phyloP scores from a whole-genome alignment of 2,797 vertebrate genomes.

The Sparus aurata region DNA sequence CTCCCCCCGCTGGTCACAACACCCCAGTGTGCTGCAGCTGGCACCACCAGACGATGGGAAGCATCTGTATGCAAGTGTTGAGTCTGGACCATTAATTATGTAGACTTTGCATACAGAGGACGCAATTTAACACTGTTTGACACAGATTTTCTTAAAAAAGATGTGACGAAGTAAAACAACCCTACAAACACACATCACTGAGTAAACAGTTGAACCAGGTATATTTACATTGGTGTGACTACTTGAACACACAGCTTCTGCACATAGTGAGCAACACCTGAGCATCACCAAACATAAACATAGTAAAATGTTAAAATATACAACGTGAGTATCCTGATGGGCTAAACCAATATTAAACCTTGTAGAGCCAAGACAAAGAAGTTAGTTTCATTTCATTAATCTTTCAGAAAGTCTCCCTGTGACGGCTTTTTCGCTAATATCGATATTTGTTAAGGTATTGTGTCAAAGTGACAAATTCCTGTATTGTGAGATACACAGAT shows the following conservation, averaged over 20 bases:
- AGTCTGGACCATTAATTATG: conserved; percentile 25
- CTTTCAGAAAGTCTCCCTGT: too few relatives aligned
- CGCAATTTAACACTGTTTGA: not conserved
- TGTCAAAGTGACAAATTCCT: too few relatives aligned
- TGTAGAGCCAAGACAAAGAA: rapidly evolving
- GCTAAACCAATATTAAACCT: not conserved
- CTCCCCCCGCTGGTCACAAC: conserved; percentile 50
- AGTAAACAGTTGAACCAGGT: not conserved
- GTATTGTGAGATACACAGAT: too few relatives aligned
- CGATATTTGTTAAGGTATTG: too few relatives aligned
- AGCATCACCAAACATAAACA: not conserved
- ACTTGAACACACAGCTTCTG: conserved; percentile 20
- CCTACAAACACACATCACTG: not conserved
- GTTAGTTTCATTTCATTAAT: too few relatives aligned
- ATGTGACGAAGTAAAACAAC: not conserved
- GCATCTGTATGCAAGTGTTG: conserved; percentile 17
- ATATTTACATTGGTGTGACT: conserved; percentile 9
- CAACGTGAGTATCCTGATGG: not conserved
- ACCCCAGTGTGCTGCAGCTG: conserved; percentile 50
- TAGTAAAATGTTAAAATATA: not conserved
- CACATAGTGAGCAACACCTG: not conserved
- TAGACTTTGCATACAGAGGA: not conserved
- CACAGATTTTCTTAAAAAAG: not conserved
- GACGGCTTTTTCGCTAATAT: too few relatives aligned
- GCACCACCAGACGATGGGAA: conserved; percentile 30